Conservation (phyloP, 2,113 vertebrate species). For the Chelonoidis abingdonii region DNA sequence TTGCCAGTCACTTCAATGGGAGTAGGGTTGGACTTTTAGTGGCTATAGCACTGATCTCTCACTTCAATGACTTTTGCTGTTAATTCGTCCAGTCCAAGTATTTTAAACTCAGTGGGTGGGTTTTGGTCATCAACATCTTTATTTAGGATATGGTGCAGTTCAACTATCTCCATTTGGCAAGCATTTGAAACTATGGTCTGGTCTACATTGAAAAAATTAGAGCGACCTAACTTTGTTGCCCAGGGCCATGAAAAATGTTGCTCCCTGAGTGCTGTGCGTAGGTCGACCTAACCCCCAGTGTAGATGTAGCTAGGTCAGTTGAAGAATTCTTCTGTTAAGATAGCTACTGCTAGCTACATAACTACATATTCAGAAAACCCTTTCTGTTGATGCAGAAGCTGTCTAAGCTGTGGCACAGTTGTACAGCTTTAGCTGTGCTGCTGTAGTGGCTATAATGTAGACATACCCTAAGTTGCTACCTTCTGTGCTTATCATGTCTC, state of each 20-base stretch:
- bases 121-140: background rate
- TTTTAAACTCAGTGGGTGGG: background rate
- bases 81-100: background rate
- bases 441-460: background rate
- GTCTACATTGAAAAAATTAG: background rate
- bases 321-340: background rate
- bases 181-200: background rate
- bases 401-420: background rate
- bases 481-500: background rate
- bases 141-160: background rate
- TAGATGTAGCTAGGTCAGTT: background rate
- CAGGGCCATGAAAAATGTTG: background rate
- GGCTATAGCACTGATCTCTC: background rate
- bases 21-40: background rate
- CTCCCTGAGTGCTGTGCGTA: background rate
- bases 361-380: background rate
- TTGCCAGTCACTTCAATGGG: background rate
- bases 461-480: background rate
- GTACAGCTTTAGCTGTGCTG: background rate
- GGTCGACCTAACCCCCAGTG: background rate
- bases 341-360: background rate
- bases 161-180: background rate
- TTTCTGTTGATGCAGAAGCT: background rate
- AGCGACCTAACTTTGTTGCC: background rate
- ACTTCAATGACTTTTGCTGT: background rate